Percentiles rank a stretch among this genome's conserved stretches.
These are phyloP conservation scores for Drosophila neocordata DNA, from an alignment of 1,140 invertebrate species.

Conservation along the genomic window DNA sequence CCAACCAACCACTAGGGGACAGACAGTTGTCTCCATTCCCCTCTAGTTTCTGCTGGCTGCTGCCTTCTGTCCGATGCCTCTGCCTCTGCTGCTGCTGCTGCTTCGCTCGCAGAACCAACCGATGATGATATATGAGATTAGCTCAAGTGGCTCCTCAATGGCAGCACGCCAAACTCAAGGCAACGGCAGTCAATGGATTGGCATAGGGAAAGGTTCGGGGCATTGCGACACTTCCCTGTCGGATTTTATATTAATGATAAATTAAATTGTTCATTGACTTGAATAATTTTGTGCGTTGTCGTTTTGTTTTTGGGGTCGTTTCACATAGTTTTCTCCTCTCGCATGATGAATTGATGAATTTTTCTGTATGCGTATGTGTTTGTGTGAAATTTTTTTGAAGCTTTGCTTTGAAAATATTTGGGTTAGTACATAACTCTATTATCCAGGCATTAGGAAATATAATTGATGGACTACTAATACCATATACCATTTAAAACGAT, in stretches of 20 bases:
- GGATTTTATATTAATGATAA: constrained; percentile 81
- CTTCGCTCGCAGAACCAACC: constrained; percentile 55
- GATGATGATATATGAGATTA: constrained; percentile 79
- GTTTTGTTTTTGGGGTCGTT: constrained; percentile 44
- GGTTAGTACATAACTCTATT: constrained; percentile 61
- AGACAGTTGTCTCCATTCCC: constrained; percentile 22
- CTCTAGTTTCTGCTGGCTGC: background rate
- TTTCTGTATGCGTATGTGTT: constrained; percentile 7
- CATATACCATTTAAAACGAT: background rate
- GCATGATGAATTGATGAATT: constrained; percentile 73
- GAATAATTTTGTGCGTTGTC: constrained; percentile 79
- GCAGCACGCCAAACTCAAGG: constrained; percentile 65
- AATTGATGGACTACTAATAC: constrained; percentile 54
- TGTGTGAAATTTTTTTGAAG: constrained; percentile 35
- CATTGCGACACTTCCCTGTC: constrained; percentile 65
- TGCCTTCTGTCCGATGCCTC: background rate
- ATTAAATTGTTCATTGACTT: constrained; percentile 82
- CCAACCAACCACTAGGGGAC: constrained; percentile 10
- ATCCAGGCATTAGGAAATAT: constrained; percentile 61
- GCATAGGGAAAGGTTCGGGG: constrained; percentile 30
- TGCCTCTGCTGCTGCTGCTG: background rate
- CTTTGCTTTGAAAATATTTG: constrained; percentile 25
- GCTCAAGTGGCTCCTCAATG: constrained; percentile 69
- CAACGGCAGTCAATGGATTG: background rate
- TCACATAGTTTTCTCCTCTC: constrained; percentile 52